phyloP scores from a whole-genome alignment of 2,113 vertebrate genomes.

The Ahaetulla prasina region DNA sequence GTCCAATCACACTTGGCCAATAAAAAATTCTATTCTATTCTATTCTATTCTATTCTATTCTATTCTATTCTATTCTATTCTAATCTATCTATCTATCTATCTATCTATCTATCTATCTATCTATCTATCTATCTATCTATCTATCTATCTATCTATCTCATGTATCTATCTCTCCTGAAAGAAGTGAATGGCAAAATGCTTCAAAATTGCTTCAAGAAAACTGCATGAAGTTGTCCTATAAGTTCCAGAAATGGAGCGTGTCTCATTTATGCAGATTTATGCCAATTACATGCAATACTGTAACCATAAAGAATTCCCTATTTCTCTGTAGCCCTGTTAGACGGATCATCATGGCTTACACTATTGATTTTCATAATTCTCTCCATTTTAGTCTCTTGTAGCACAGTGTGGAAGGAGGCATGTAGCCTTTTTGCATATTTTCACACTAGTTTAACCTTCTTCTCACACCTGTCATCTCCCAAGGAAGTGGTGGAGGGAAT shows the following conservation, averaged over 20 bases:
- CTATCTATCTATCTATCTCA: neutral
- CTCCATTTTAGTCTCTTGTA: neutral
- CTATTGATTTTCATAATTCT: neutral
- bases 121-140: neutral
- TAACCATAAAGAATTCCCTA: neutral
- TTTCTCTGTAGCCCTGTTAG: neutral
- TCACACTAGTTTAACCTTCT: neutral
- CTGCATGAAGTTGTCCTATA: neutral
- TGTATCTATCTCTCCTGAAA: neutral
- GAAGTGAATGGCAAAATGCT: neutral
- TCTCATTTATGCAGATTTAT: neutral
- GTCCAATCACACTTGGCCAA: too few species aligned
- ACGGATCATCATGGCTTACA: neutral
- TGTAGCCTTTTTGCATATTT: neutral
- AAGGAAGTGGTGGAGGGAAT: neutral
- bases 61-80: too few species aligned
- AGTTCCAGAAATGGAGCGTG: neutral
- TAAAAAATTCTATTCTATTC: too few species aligned
- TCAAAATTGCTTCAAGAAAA: neutral
- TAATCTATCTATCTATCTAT: too few species aligned
- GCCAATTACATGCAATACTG: neutral
- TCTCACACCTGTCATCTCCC: neutral
- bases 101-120: neutral
- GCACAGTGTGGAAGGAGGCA: neutral
- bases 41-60: too few species aligned